phyloP scores from a whole-genome alignment of 2,113 vertebrate species.

The Spilogale gracilis region DNA sequence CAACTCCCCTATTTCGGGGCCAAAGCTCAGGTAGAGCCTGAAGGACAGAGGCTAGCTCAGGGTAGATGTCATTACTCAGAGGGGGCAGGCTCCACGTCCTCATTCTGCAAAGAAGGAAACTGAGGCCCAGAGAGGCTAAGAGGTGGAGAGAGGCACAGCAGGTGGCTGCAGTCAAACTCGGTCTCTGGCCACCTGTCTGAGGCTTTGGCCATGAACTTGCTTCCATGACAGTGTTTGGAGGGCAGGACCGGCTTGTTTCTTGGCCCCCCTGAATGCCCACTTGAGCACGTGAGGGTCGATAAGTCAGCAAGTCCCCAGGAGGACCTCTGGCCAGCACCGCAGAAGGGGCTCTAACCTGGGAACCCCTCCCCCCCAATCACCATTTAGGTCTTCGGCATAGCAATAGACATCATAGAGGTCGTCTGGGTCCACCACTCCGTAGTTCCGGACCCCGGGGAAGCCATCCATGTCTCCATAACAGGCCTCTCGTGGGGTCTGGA shows the following conservation, averaged over 20 bases:
- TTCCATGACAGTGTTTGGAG: not conserved
- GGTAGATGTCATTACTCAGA: not conserved
- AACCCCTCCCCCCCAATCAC: constrained; percentile 82
- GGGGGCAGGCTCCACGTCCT: not conserved
- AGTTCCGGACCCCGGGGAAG: constrained; percentile 94
- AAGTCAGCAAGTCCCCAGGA: not conserved
- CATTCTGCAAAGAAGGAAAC: not conserved
- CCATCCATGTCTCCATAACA: constrained; percentile 97
- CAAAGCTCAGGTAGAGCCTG: not conserved
- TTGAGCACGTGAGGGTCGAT: not conserved
- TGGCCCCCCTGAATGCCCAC: not conserved
- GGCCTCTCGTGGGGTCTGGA: constrained; percentile 94
- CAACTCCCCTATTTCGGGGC: not conserved
- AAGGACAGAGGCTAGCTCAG: not conserved
- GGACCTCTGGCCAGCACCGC: not conserved
- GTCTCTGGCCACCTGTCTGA: not conserved
- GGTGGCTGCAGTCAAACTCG: not conserved
- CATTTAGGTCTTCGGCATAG: constrained; percentile 93
- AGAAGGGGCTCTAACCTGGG: not conserved
- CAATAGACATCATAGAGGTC: constrained; percentile 97
- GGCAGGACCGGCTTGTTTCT: not conserved
- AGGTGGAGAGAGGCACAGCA: not conserved
- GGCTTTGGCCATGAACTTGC: not conserved
- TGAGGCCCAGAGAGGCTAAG: not conserved
- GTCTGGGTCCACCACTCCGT: constrained; percentile 91